These are phyloP conservation scores for Frankliniella intonsa DNA, from an alignment of 2,888 invertebrate species.

Conservation along the genomic window DNA sequence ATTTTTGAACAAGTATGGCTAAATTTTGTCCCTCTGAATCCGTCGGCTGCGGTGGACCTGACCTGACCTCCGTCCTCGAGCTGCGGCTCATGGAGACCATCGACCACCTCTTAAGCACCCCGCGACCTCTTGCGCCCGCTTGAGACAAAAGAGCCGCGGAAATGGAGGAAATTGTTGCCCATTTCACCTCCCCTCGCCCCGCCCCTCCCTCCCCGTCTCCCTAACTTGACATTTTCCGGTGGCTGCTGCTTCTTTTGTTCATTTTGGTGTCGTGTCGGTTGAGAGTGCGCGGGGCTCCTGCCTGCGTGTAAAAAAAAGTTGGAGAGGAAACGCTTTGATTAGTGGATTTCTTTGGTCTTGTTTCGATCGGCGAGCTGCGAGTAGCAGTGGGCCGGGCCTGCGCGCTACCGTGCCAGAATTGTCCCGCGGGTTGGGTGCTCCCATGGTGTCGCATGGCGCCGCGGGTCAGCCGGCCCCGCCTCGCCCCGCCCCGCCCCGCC, in stretches of 20 bases:
- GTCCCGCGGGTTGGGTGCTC: background rate
- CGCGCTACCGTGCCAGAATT: background rate
- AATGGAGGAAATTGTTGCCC: too few species aligned
- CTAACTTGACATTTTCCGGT: conserved; percentile 15
- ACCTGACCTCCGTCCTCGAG: too few species aligned
- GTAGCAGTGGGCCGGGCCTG: background rate
- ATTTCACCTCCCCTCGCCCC: too few species aligned
- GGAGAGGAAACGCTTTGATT: conserved; percentile 33
- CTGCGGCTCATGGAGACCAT: too few species aligned
- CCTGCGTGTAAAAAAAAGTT: conserved; percentile 32
- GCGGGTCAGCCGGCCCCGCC: background rate
- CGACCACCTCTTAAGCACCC: too few species aligned
- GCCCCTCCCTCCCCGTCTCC: too few species aligned
- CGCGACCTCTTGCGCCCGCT: too few species aligned
- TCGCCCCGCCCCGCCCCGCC: background rate
- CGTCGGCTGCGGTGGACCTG: too few species aligned
- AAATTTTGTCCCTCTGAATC: too few species aligned
- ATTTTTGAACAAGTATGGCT: too few species aligned
- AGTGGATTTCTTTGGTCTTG: conserved; percentile 16
- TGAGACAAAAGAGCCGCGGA: too few species aligned
- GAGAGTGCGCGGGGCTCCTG: too few species aligned
- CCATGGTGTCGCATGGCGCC: background rate
- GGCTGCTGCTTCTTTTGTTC: background rate
- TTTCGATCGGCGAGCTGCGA: background rate
- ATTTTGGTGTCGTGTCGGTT: background rate